phyloP scores from a whole-genome alignment of 2,113 vertebrate species.

The Chelonoidis abingdonii region DNA sequence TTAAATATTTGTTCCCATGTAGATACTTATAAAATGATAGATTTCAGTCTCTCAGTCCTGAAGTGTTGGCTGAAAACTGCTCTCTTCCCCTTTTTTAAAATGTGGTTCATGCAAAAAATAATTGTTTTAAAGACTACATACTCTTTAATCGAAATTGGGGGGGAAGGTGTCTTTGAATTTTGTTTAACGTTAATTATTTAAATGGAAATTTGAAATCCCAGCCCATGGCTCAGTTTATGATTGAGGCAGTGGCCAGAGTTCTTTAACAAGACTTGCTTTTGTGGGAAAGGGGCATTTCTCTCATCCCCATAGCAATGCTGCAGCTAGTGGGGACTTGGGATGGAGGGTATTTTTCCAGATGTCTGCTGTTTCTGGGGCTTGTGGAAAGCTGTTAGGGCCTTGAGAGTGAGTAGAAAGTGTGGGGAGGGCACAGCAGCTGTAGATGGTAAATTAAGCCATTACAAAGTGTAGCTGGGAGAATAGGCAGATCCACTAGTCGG shows the following conservation, averaged over 20 bases:
- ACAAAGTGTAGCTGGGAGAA: not conserved
- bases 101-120: not conserved
- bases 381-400: not conserved
- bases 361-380: not conserved
- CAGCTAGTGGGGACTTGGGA: not conserved
- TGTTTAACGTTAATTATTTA: not conserved
- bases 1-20: too few relatives aligned
- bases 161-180: not conserved
- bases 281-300: not conserved
- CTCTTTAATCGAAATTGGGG: not conserved
- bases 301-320: not conserved
- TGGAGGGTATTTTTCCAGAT: not conserved
- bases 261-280: not conserved
- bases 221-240: not conserved
- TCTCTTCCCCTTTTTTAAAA: not conserved
- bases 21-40: not conserved
- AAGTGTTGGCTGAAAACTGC: fast-evolving
- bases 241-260: not conserved
- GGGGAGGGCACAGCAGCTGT: not conserved
- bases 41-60: not conserved
- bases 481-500: not conserved
- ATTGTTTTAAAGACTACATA: fast-evolving
- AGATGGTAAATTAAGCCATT: not conserved
- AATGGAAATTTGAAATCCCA: not conserved
- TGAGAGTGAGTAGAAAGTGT: not conserved